phyloP scores from a whole-genome alignment of 2,113 vertebrate species.

The Isurus oxyrinchus region DNA sequence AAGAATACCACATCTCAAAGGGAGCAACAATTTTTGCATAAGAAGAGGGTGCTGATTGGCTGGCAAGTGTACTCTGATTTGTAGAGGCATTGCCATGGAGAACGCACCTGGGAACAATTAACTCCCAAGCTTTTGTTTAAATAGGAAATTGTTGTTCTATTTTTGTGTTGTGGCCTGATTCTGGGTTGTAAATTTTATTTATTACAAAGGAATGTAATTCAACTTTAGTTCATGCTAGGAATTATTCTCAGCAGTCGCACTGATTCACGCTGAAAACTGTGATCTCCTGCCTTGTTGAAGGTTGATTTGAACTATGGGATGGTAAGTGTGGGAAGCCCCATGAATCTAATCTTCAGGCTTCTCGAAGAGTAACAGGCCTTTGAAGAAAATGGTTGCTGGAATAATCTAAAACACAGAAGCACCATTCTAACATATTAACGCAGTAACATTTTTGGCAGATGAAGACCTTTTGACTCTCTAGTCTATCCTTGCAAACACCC shows the following conservation, averaged over 20 bases:
- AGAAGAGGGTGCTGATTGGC: no score
- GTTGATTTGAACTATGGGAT: neutral
- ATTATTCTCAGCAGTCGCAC: neutral
- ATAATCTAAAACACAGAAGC: neutral
- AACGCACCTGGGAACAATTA: no score
- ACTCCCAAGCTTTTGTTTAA: no score
- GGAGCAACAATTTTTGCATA: no score
- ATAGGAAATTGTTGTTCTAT: no score
- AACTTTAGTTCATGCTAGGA: neutral
- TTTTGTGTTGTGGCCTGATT: neutral
- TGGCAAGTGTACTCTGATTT: no score
- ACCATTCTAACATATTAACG: neutral
- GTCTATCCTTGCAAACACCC: neutral
- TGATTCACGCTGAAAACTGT: neutral
- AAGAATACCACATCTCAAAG: no score
- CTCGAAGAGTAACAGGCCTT: neutral
- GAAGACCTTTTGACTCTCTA: neutral
- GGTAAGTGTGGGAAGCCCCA: neutral
- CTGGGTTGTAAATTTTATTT: neutral
- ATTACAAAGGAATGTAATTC: neutral
- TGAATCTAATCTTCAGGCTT: neutral
- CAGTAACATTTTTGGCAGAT: neutral
- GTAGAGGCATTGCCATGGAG: no score
- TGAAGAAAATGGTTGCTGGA: neutral
- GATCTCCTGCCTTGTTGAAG: neutral